Conservation (phyloP, 92 coral and sea anemone species). For the Umimayanthus kanabou region DNA sequence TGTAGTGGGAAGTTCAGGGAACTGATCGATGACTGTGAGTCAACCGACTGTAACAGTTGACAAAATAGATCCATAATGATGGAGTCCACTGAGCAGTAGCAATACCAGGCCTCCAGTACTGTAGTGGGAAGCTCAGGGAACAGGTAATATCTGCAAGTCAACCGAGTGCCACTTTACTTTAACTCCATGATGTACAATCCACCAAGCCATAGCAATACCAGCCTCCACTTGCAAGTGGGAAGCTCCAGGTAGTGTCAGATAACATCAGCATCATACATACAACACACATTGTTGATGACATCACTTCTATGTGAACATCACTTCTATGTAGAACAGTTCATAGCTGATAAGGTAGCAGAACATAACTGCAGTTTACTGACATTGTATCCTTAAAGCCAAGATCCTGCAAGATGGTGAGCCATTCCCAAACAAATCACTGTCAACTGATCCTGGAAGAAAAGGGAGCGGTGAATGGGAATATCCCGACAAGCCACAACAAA, state of each 20-base stretch:
- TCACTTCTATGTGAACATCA: neutral
- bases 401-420: neutral
- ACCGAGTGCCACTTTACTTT: too few relatives aligned
- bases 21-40: neutral
- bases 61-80: too few relatives aligned
- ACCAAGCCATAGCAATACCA: too few relatives aligned
- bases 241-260: neutral
- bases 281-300: neutral
- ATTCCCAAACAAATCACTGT: neutral
- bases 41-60: too few relatives aligned
- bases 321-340: neutral
- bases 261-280: neutral
- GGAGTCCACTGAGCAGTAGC: neutral
- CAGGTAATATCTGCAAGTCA: too few relatives aligned
- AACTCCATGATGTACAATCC: too few relatives aligned
- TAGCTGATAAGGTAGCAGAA: neutral
- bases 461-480: conserved; percentile 36
- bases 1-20: conserved; percentile 28
- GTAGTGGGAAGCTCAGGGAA: too few relatives aligned
- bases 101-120: neutral
- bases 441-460: conserved; percentile 51
- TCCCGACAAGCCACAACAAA: conserved; percentile 29
- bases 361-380: neutral
- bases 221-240: neutral
- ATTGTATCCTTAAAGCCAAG: conserved; percentile 21